phyloP scores from a whole-genome alignment of 2,888 invertebrate genomes.

The Tanytarsus gracilentus region DNA sequence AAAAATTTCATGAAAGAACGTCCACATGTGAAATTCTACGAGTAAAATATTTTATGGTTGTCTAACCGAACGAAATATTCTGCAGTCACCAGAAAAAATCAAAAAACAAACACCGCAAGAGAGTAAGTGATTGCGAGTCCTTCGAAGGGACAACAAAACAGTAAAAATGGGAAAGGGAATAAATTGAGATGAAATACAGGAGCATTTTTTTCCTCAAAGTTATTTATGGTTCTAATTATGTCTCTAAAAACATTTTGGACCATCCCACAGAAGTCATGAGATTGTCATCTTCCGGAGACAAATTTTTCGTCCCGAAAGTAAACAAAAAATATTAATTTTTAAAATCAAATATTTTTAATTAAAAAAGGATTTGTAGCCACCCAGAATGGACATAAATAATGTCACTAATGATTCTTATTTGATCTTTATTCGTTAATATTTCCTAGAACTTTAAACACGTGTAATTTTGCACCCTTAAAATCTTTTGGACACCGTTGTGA shows the following conservation, averaged over 20 bases:
- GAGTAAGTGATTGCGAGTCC: neutral
- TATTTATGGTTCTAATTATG: conserved; percentile 22
- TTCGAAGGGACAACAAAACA: conserved; percentile 12
- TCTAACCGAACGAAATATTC: neutral
- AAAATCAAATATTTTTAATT: no score
- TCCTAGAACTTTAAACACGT: no score
- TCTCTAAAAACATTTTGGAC: neutral
- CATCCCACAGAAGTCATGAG: neutral
- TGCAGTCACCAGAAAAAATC: conserved; percentile 4
- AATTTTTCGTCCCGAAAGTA: no score
- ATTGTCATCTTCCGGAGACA: neutral
- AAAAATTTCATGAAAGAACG: neutral
- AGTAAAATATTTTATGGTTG: neutral
- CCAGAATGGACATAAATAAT: neutral
- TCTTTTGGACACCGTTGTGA: no score
- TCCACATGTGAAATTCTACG: neutral
- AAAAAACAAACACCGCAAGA: conserved; percentile 11
- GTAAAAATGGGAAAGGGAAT: neutral
- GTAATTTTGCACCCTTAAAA: conserved; percentile 26
- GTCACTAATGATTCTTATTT: neutral
- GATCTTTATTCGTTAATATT: no score
- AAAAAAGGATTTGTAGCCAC: no score
- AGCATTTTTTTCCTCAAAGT: neutral
- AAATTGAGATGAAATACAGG: neutral
- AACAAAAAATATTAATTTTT: no score